phyloP scores from a whole-genome alignment of 2,797 vertebrate species.

The Acanthornis magna region DNA sequence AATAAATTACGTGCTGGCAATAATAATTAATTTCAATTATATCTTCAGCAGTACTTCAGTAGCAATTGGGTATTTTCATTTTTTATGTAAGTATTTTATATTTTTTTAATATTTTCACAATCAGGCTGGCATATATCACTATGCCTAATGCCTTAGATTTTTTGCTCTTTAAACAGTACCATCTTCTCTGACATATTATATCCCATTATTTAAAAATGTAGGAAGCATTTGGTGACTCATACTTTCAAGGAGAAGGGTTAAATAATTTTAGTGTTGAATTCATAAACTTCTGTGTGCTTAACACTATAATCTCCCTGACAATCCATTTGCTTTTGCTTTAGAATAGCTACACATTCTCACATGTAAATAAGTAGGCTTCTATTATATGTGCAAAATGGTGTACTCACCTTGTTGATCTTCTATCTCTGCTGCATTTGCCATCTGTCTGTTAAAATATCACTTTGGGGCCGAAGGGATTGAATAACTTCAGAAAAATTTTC shows the following conservation, averaged over 20 bases:
- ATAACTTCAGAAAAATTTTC: background rate
- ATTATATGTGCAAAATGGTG: background rate
- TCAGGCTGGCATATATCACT: background rate
- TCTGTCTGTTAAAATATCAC: background rate
- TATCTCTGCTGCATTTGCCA: background rate
- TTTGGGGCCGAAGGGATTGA: background rate
- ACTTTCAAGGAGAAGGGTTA: background rate
- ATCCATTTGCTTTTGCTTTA: background rate
- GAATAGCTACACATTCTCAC: background rate
- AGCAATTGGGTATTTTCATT: accelerated
- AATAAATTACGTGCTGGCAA: background rate
- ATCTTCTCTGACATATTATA: background rate
- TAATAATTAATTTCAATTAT: background rate
- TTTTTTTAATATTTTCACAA: background rate
- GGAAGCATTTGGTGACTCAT: background rate
- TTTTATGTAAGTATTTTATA: background rate
- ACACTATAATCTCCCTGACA: background rate
- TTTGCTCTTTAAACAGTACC: background rate
- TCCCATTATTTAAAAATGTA: background rate
- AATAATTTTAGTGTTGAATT: background rate
- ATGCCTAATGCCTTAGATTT: background rate
- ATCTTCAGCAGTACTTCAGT: background rate
- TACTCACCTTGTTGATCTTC: background rate
- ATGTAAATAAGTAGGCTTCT: background rate
- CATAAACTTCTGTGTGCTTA: background rate